Evolutionary conservation across 2,888 invertebrate genomes (phyloP), one percentile per base, ranked within the genome.

Genomic region (Drosophila antonietae): DNA sequence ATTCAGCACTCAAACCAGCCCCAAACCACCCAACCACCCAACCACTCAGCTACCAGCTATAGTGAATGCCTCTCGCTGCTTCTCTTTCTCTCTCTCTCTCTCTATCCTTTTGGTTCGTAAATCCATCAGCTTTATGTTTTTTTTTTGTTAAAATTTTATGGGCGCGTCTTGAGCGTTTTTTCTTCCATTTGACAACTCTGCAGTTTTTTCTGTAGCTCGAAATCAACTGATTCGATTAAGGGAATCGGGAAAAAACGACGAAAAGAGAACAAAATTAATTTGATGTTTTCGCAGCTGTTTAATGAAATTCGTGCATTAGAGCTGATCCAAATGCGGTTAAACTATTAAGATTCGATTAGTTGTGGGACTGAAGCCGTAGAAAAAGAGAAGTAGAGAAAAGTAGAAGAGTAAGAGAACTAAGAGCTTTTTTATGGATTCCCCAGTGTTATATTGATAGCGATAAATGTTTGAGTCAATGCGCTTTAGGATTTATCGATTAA

Each of bases 111-210:
- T 23, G 63, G 86, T 89, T 88, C 90, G 90, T 88, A 84, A 88
- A 89, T 84, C 86, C 84, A 82, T 89, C 83, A 85, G 90, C 68
- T 85, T 89, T 85, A 88, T 82, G 70, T 10, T 28, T 53, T 39
- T 37, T 69, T 62, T 59, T 65, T 56, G 59, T 64, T 76, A 23
- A 61, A 81, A 78, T 89, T 83, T 83, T 87, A 87, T 87, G 89
- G 70, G 61, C 59, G 53, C 44, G 35, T 52, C 56, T 70, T 63
- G 53, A 72, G 70, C 61, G 59, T 70, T 56, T 55, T 37, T 33
- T 20, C 33, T 14, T 9, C 23, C 23, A 53, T 73, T 68, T 87
- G 89, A 65, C 83, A 49, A 83, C 67, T 68, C 56, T 88, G 89
- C 87, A 89, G 46, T 80, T 88, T 88, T 88, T 88, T 72, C 55